Percentiles rank a stretch among this genome's conserved stretches.
phyloP scores from a whole-genome alignment of 2,888 invertebrate genomes.

The Eupeodes latifasciatus region DNA sequence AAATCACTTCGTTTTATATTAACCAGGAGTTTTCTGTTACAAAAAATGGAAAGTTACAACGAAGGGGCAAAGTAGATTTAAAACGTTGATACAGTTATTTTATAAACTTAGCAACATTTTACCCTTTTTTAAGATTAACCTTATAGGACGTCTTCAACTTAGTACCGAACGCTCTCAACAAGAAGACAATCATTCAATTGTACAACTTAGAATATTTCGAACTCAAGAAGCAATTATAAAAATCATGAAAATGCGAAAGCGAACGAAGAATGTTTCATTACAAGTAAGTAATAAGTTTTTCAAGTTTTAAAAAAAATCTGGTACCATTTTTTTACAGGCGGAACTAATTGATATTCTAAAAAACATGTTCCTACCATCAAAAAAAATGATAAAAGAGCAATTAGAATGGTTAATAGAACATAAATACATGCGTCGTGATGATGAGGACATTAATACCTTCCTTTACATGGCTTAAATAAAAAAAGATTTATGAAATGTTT shows the following conservation, averaged over 20 bases:
- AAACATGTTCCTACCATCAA: slow-evolving; percentile 99
- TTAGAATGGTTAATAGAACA: slow-evolving; percentile 99
- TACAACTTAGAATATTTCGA: slow-evolving; percentile 96
- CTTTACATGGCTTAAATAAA: slow-evolving; percentile 94
- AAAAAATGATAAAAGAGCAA: slow-evolving; percentile 99
- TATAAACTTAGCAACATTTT: neutral
- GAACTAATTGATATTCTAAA: slow-evolving; percentile 99
- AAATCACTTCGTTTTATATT: slow-evolving; percentile 96
- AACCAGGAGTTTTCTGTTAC: slow-evolving; percentile 98
- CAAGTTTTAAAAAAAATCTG: neutral
- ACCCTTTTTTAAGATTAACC: slow-evolving; percentile 87
- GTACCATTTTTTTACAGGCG: slow-evolving; percentile 85
- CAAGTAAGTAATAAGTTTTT: slow-evolving; percentile 86
- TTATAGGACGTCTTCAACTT: slow-evolving; percentile 97
- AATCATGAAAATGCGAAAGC: slow-evolving; percentile 99
- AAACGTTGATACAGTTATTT: neutral
- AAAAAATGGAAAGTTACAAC: slow-evolving; percentile 97
- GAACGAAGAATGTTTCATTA: slow-evolving; percentile 95
- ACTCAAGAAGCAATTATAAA: slow-evolving; percentile 99
- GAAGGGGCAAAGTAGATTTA: slow-evolving; percentile 91
- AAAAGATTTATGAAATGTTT: too few species aligned
- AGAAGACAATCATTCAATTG: slow-evolving; percentile 99
- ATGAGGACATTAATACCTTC: slow-evolving; percentile 98
- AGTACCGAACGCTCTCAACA: slow-evolving; percentile 97
- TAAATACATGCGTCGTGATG: slow-evolving; percentile 98